Base-by-base conservation (phyloP, 2,797 vertebrate species). In the Enteromius treurensis region DNA sequence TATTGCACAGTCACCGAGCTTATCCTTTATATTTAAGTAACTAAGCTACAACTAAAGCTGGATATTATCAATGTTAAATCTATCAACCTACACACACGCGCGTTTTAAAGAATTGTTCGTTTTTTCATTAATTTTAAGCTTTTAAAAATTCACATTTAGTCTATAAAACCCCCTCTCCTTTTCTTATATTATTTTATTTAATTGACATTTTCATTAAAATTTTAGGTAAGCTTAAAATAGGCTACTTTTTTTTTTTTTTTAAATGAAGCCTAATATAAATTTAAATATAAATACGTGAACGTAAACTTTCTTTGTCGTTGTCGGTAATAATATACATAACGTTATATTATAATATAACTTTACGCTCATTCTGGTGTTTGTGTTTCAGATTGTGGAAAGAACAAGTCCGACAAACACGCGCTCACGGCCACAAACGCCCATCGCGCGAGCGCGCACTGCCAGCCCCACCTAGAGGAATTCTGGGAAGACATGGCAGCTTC, bases 401-500 rank as follows among this genome's bases (percentile, higher is more conserved):
- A 62, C 15, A 29, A 29, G 9, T 45, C 55, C 58, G 15, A 68
- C n/a, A 40, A 17, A 29, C 49, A 49, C 74, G 32, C 26, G 19
- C 55, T 76, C 29, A 53, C 45, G 2, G n/a, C 10, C n/a, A 32
- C 3, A 29, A 26, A 40, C 11, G 13, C 17, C 19, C 4, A 3
- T 29, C 69, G n/a, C 80, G 21, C 3, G 69, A 42, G 9, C 68
- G 55, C 68, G 55, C 79, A 47, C 37, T 29, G 19, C 42, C 19
- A 53, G 69, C 58, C 83, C 69, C 79, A 77, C 58, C 78, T 11
- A 58, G 13, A 69, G 82, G 87, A 62, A 87, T 84, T 87, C 79
- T 89, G 91, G 93, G 91, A 92, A 94, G 95, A 94, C 87, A 95
- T 95, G 94, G 93, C 93, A 91, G 93, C 94, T 94, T 93, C 92